Percentiles rank a stretch among this genome's conserved stretches.
phyloP scores from a whole-genome alignment of 2,113 vertebrate species.

The Meleagris gallopavo region DNA sequence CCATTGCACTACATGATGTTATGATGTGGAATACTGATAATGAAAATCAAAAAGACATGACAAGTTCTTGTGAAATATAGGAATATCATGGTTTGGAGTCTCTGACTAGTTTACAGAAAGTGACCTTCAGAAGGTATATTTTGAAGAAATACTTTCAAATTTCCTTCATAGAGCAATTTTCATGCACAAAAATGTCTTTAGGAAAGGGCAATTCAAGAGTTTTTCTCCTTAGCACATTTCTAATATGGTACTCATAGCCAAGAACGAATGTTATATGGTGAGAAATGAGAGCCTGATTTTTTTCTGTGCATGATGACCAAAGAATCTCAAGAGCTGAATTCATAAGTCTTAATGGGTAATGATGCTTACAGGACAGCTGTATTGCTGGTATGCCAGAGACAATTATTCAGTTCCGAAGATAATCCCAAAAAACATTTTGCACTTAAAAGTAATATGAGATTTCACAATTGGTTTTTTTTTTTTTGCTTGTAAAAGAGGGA shows the following conservation, averaged over 20 bases:
- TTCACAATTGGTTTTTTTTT: not conserved
- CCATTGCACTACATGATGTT: too few relatives aligned
- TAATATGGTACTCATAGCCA: not conserved
- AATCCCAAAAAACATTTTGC: not conserved
- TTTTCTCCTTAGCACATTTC: not conserved
- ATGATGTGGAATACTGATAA: too few relatives aligned
- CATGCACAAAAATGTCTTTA: not conserved
- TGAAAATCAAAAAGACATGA: too few relatives aligned
- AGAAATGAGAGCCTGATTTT: not conserved
- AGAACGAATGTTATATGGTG: not conserved
- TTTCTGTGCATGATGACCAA: not conserved
- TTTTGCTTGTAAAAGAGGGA: not conserved
- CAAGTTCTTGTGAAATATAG: not conserved
- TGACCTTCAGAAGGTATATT: not conserved
- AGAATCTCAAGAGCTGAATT: not conserved
- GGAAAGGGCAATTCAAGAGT: not conserved
- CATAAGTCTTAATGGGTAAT: not conserved
- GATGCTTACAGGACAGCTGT: not conserved
- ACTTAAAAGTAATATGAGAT: conserved; percentile 1
- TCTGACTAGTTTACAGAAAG: not conserved
- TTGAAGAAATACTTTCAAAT: not conserved
- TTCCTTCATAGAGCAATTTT: not conserved
- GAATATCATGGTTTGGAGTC: not conserved
- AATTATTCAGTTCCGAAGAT: not conserved
- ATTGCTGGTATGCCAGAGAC: not conserved